These are phyloP conservation scores for Clarias batrachus DNA, from an alignment of 2,113 vertebrate genomes.

Conservation along the genomic window DNA sequence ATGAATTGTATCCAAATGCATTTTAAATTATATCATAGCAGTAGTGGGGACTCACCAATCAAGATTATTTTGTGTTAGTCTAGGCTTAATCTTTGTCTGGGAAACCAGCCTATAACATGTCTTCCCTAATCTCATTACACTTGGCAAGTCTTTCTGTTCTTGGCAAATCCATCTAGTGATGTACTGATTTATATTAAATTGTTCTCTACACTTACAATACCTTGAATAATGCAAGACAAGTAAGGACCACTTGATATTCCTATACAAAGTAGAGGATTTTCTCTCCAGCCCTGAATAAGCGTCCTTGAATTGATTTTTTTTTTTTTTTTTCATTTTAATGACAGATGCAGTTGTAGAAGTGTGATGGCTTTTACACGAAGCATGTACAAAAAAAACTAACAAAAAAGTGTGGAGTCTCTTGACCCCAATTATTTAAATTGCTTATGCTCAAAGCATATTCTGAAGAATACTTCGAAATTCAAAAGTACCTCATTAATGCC, in stretches of 20 bases:
- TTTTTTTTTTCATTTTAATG: too few species aligned
- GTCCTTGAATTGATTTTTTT: not conserved
- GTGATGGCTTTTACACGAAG: not conserved
- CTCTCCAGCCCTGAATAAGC: not conserved
- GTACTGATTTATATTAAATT: slow-evolving; percentile 11
- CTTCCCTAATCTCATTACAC: slow-evolving; percentile 7
- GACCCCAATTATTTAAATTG: not conserved
- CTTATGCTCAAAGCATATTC: not conserved
- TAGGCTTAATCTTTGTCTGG: not conserved
- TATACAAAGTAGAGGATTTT: not conserved
- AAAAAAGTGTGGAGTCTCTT: not conserved
- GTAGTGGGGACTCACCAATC: not conserved
- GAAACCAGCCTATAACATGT: slow-evolving; percentile 1
- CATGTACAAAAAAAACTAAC: not conserved
- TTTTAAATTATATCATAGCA: not conserved
- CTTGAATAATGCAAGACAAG: slow-evolving; percentile 6
- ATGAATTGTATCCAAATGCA: not conserved
- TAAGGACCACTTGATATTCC: not conserved
- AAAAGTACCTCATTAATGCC: not conserved
- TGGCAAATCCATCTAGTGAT: not conserved
- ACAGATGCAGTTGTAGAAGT: not conserved
- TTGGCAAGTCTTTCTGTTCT: not conserved
- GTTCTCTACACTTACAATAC: not conserved
- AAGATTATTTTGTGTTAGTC: not conserved
- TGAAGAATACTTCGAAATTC: not conserved